Evolutionary conservation across 2,888 invertebrate species (phyloP), one percentile per base, ranked within the genome.

Genomic region (Sicus ferrugineus): DNA sequence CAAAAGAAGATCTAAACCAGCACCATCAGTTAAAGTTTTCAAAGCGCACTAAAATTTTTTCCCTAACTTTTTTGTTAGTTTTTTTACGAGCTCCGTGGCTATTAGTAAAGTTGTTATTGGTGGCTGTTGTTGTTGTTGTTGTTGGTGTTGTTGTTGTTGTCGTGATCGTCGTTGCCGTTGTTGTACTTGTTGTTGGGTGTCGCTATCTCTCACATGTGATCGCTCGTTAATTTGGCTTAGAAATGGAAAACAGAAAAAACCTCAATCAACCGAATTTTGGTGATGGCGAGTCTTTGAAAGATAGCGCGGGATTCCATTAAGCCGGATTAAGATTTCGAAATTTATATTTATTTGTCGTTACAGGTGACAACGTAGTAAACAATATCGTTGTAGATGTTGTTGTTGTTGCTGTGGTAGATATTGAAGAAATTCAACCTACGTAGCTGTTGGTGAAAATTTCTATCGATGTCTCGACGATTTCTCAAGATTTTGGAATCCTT

Each of bases 171-270:
- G 46, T 62, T 70, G 42, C 61, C 64, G 34, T 70, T 58, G 38
- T 59, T 61, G 62, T 68, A 64, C 48, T 66, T 68, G 64, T 67
- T 68, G 66, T 48, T 52, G 23, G 38, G 46, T 67, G 59, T 62
- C 67, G 50, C 70, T 73, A 67, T 69, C 68, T 63, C 46, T 28
- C 28, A 38, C 38, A 50, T 31, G 52, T 61, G 70, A 70, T 70
- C 65, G 62, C 31, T 69, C 34, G 71, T 54, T 71, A 71, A 71
- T 69, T 69, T 71, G 54, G 62, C 68, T 69, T 68, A 59, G 56
- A 58, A 50, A 28, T 38, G 19, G 16, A 70, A 62, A 69, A 64
- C 54, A 46, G 30, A 61, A 70, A 14, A 50, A 54, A 19, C 26
- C 23, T 31, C 26, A 58, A 56, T 3, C 59, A 59, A 31, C 56